Conservation (phyloP, 2,113 vertebrate species). For the Dunckerocampus dactyliophorus region DNA sequence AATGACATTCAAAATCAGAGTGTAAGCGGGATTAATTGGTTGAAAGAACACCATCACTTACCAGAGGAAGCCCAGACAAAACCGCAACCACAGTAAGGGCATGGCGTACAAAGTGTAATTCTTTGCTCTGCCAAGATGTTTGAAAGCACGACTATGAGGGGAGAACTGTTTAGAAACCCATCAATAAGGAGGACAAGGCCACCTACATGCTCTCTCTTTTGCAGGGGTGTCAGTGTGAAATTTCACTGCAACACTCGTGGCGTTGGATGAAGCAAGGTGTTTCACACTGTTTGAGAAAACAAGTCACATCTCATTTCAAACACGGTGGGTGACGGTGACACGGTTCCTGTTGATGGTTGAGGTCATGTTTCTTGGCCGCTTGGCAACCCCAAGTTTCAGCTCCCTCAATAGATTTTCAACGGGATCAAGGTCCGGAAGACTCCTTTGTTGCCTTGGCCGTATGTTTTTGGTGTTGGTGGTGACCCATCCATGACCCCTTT, state of each 20-base stretch:
- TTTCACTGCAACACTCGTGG: slow-evolving; percentile 7
- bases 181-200: not conserved
- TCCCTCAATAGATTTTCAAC: too few relatives aligned
- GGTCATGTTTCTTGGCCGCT: too few relatives aligned
- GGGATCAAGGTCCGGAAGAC: too few relatives aligned
- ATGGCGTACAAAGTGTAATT: slow-evolving; percentile 50
- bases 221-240: slow-evolving; percentile 21
- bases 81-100: slow-evolving; percentile 64
- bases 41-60: slow-evolving; percentile 67
- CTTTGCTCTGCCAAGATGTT: slow-evolving; percentile 48
- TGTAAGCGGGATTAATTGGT: slow-evolving; percentile 68
- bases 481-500: too few relatives aligned
- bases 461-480: too few relatives aligned
- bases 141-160: slow-evolving; percentile 33
- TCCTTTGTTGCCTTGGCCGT: too few relatives aligned
- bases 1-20: slow-evolving; percentile 43
- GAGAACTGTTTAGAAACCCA: not conserved
- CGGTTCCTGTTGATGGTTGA: too few relatives aligned
- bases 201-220: slow-evolving; percentile 51
- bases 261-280: not conserved
- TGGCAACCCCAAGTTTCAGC: too few relatives aligned
- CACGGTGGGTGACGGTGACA: too few relatives aligned
- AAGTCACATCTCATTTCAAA: too few relatives aligned
- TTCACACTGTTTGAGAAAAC: not conserved
- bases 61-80: slow-evolving; percentile 67